A percentile compares a stretch with the other conserved stretches of the same genome.
phyloP scores from a whole-genome alignment of 2,888 invertebrate species.

The Yponomeuta plumbellus region DNA sequence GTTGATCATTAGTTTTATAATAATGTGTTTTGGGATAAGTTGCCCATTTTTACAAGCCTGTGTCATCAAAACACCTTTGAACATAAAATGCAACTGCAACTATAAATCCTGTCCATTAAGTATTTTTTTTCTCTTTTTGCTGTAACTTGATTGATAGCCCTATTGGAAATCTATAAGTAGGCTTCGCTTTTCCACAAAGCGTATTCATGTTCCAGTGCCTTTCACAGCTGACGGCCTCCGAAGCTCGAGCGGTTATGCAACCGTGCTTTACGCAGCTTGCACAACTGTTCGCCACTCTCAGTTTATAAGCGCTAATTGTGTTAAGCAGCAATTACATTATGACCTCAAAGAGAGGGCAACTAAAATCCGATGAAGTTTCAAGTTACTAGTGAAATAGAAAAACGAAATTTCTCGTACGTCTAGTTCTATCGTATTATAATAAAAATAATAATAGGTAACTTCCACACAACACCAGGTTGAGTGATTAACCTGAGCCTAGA shows the following conservation, averaged over 20 bases:
- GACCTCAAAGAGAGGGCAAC: neutral
- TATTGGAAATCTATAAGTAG: neutral
- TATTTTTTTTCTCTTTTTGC: too few relatives aligned
- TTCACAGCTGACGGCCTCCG: conserved; percentile 37
- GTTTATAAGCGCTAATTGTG: conserved; percentile 28
- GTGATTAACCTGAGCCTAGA: too few relatives aligned
- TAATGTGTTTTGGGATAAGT: too few relatives aligned
- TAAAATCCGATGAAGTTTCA: neutral
- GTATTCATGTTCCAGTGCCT: neutral
- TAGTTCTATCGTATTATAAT: too few relatives aligned
- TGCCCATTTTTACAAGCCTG: too few relatives aligned
- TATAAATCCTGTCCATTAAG: too few relatives aligned
- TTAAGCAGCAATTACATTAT: conserved; percentile 15
- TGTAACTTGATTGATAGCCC: neutral
- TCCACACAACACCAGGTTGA: too few relatives aligned
- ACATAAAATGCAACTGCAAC: too few relatives aligned
- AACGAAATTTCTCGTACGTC: too few relatives aligned
- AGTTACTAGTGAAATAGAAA: neutral
- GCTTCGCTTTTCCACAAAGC: neutral
- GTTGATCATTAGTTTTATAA: too few relatives aligned
- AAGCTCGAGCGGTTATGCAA: conserved; percentile 45
- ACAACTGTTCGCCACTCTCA: conserved; percentile 33
- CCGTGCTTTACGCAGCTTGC: conserved; percentile 45
- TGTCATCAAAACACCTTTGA: too few relatives aligned
- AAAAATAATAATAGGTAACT: too few relatives aligned